A percentile compares a stretch with the other conserved stretches of the same genome.
These are phyloP conservation scores for Melanargia galathea DNA, from an alignment of 2,888 invertebrate genomes.

Conservation along the genomic window DNA sequence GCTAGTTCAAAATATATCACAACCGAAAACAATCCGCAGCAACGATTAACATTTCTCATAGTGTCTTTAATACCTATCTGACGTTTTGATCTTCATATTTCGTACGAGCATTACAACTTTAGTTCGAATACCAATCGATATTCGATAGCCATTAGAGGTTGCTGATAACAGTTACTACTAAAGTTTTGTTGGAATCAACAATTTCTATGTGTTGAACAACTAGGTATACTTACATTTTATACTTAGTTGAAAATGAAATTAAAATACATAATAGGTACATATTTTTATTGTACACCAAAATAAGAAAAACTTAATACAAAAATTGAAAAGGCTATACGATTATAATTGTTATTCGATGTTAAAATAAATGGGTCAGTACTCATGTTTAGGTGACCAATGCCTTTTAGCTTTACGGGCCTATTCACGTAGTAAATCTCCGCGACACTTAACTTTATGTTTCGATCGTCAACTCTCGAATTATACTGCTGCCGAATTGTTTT, in stretches of 20 bases:
- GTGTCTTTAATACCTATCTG: conserved; percentile 61
- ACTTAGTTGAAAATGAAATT: background rate
- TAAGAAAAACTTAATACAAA: too few relatives aligned
- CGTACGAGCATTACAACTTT: conserved; percentile 57
- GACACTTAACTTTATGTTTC: conserved; percentile 41
- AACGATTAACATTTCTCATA: conserved; percentile 66
- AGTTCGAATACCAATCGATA: conserved; percentile 63
- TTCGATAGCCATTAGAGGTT: conserved; percentile 57
- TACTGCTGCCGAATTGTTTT: conserved; percentile 34
- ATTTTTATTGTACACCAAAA: too few relatives aligned
- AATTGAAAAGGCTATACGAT: too few relatives aligned
- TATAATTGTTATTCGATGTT: background rate
- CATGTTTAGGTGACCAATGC: conserved; percentile 36
- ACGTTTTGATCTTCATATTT: conserved; percentile 56
- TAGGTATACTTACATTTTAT: background rate
- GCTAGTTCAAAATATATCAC: too few relatives aligned
- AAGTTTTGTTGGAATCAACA: conserved; percentile 41
- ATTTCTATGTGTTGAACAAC: background rate
- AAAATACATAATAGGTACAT: too few relatives aligned
- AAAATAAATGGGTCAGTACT: conserved; percentile 7
- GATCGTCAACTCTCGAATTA: conserved; percentile 41
- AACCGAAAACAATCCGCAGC: conserved; percentile 70
- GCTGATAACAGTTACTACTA: conserved; percentile 56
- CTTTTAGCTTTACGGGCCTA: conserved; percentile 39
- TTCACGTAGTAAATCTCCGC: conserved; percentile 41